Base-by-base conservation (phyloP, 2,888 invertebrate species). In the Nipponacmea schrenckii region DNA sequence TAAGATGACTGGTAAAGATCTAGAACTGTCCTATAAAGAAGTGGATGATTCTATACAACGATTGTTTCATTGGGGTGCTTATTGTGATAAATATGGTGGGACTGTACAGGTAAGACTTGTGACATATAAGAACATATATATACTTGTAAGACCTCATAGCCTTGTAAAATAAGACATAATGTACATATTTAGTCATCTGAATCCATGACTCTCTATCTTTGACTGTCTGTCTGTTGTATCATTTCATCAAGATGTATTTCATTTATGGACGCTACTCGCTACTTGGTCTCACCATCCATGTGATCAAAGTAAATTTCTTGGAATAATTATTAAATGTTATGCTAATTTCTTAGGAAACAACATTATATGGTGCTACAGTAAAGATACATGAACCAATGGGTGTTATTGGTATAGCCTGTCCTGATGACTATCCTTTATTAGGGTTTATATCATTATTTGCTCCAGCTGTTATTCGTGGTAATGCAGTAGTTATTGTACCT, bases 1-100 rank as follows among this genome's bases (percentile, higher is more conserved):
- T 24, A 73, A 77, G 50, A 82, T 87, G 80, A 89, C 88, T 0
- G 87, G 86, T 4, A 71, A 80, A 56, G 77, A 76, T 12, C 14
- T 81, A 48, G 83, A 80, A 10, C 81, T 83, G 10, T 81, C 83
- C 15, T 67, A 72, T 64, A 63, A 71, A 20, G 88, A 89, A 73
- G 85, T 90, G 7, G 83, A 87, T 64, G 74, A 81, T 39, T 82
- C 88, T 17, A 80, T 90, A n/a, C 80, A 86, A 71, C 79, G 89
- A 46, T 81, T 90, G 65, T 89, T 88, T 82, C 85, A 88, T 81
- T 90, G 89, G 89, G 89, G 89, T 10, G 87, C 88, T 5, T 87
- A 87, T 77, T 85, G 86, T 77, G 90, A 90, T 79, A 90, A 90
- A 76, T 86, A 84, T 79, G 88, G 89, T 20, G 90, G 89, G 2